Base-by-base conservation (phyloP, 2,797 vertebrate species). In the Tachyglossus aculeatus region DNA sequence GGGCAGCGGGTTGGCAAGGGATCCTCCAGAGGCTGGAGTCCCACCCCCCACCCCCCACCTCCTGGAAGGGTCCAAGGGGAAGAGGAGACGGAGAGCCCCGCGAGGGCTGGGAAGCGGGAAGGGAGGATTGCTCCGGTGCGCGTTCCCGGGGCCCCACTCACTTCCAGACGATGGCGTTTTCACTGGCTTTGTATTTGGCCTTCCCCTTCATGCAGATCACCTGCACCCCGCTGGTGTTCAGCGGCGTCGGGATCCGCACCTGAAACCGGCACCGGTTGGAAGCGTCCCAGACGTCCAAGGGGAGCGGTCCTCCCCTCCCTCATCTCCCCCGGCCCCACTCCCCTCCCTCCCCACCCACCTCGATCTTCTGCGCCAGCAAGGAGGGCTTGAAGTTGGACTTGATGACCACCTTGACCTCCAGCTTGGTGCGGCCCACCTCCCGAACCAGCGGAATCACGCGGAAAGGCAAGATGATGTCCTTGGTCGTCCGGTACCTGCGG, bases 161-260 rank as follows among this genome's bases (percentile, higher is more conserved):
- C 98, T 99, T 99, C 98, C 98, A 99, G 29, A 99, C 98, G 9
- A 99, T 99, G 93, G 98, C 98, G 31, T 99, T 99, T 93, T 99
- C 98, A 59, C 98, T 99, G 94, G 98, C 98, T 90, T 99, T 99
- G 92, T 99, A 99, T 90, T 99, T 99, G 0, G 98, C 98, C 85
- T 99, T 99, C 84, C 98, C 98, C 92, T 99, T 99, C 98, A 99
- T 99, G 85, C 98, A 99, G 92, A 99, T 99, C 80, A 99, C 98
- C 85, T 99, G 98, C 67, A 99, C 98, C 2, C 98, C 98, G 5
- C 98, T 99, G 77, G 98, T 99, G 88, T 99, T 99, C 72, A 99
- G 93, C 1, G 98, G 98, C 0, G 97, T 99, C 60, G 98, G 98
- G 84, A 99, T 99, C 53, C 97, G 96, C 78, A 99, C 98, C 98